Evolutionary conservation across 2,888 invertebrate species (phyloP), one percentile per base, ranked within the genome.

Genomic region (Euphydryas editha): DNA sequence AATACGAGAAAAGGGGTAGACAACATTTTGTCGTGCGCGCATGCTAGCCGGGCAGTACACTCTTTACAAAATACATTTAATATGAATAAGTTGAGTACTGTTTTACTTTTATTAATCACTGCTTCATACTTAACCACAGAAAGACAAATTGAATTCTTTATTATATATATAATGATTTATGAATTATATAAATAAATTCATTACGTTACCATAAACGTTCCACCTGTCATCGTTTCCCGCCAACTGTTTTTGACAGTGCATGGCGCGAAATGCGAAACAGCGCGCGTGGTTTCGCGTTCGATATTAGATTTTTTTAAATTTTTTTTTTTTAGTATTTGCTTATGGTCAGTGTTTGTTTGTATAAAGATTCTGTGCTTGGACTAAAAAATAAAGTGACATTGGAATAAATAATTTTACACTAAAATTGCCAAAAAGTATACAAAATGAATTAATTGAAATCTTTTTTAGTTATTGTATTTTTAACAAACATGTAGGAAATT

Each of bases 281-380:
- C 81, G 81, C 81, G 81, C 78, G 81, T 77, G 78, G 62, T 71
- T 78, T 84, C 74, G 79, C 79, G 81, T 73, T 78, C 75, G 75
- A 77, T 68, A 75, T 82, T 78, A 74, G 68, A 76, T n/a, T n/a
- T n/a, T n/a, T n/a, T n/a, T n/a, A n/a, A 77, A 55, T 54, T 47
- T 18, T 47, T 47, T 47, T 47, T 4, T 46, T 46, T 18, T 30
- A 20, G 4, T 59, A 65, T 67, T 62, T 76, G 75, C 81, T 77
- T 79, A 75, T 84, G 82, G 78, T 78, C 78, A 75, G 80, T 78
- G 68, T 68, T 75, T 64, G 65, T 49, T 54, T 17, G 10, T 44
- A n/a, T 17, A 46, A 21, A 56, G 64, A 56, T 59, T 67, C 47
- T 64, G 61, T 61, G 63, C 46, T 47, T 58, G 18, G 37, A 47